phyloP scores from a whole-genome alignment of 2,797 vertebrate species.

The Tinamus major region DNA sequence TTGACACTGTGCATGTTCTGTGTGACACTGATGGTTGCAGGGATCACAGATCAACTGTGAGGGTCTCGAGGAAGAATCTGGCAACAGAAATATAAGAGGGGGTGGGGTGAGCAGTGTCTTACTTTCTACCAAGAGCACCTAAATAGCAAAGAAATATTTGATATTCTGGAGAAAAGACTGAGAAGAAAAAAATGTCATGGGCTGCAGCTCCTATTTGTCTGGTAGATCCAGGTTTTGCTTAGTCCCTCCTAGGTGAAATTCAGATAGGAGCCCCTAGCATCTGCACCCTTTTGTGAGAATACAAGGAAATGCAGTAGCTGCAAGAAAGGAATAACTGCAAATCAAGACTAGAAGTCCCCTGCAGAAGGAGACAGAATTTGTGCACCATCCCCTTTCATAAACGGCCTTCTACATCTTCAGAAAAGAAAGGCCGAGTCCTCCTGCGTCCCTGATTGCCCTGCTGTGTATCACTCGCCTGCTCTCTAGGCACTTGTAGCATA shows the following conservation, averaged over 20 bases:
- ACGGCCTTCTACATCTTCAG: neutral
- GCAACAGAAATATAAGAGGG: neutral
- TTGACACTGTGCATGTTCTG: neutral
- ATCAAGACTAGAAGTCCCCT: neutral
- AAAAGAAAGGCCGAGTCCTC: neutral
- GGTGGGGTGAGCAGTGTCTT: neutral
- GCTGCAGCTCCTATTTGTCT: neutral
- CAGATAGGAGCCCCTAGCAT: neutral
- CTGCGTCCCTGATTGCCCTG: neutral
- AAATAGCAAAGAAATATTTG: neutral
- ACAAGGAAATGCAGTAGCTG: neutral
- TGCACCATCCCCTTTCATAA: neutral
- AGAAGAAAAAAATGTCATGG: neutral
- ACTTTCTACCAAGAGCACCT: neutral
- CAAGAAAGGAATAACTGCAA: neutral
- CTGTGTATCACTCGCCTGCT: slow-evolving; percentile 1
- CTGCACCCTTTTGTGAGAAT: neutral
- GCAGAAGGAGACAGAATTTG: neutral
- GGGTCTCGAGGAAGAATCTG: neutral
- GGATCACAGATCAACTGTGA: neutral
- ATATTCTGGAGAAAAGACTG: neutral
- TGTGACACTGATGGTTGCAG: neutral
- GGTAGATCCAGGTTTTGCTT: neutral
- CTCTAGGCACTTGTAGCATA: neutral
- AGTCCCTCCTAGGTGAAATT: neutral